Evolutionary conservation across 1,140 invertebrate species (phyloP).

Genomic region (Sipha flava): DNA sequence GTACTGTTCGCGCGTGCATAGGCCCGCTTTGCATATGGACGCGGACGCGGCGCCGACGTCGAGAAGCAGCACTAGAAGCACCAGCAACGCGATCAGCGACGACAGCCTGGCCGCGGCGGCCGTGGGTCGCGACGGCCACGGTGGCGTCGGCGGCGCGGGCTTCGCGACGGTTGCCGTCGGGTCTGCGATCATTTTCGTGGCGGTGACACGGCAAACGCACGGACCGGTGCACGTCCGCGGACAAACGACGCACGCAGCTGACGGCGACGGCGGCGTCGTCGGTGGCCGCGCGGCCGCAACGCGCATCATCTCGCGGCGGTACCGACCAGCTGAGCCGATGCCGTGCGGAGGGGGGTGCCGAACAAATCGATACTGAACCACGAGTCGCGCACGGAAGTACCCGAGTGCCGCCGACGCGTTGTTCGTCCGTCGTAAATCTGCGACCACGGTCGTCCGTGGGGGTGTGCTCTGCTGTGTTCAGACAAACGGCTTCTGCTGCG

Average conservation of each 20-base stretch:
- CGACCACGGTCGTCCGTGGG: too few relatives aligned
- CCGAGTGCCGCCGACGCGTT: background rate
- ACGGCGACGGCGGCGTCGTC: background rate
- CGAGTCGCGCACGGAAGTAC: background rate
- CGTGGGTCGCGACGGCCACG: background rate
- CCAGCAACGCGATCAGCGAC: background rate
- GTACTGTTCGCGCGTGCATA: background rate
- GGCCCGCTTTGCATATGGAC: conserved; percentile 11
- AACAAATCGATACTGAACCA: background rate
- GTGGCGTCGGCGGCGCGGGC: background rate
- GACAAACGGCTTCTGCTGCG: too few relatives aligned
- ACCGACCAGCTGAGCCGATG: background rate
- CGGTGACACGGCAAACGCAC: background rate
- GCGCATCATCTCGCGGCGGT: background rate
- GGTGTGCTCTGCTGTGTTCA: too few relatives aligned
- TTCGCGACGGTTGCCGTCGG: background rate
- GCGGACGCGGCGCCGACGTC: conserved; percentile 1
- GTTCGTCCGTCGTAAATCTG: too few relatives aligned
- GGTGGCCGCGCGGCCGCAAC: background rate
- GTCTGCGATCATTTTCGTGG: background rate
- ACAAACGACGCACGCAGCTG: background rate
- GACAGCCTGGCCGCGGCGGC: background rate
- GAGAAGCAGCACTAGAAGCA: background rate
- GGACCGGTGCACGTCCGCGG: background rate
- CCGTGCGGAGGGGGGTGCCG: background rate